Conservation (phyloP, 2,113 vertebrate genomes). For the Macaca nemestrina region DNA sequence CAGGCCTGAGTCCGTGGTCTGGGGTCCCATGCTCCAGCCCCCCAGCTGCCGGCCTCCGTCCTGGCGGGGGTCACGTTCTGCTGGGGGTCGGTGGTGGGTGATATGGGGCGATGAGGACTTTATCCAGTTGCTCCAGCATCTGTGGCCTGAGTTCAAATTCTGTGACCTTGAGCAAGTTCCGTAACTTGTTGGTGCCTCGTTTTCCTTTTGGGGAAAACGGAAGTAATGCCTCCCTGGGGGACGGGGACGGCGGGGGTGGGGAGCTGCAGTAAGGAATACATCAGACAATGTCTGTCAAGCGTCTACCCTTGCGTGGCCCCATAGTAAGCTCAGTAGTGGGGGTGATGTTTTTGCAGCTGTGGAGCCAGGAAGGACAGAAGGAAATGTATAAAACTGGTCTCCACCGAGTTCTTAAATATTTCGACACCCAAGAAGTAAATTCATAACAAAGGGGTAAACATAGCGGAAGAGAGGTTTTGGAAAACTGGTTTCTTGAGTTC, state of each 20-base stretch:
- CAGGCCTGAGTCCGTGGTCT: background rate
- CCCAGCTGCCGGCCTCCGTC: no score
- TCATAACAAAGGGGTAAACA: background rate
- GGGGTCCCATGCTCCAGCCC: no score
- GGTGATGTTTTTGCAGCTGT: background rate
- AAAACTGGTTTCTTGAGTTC: constrained; percentile 43
- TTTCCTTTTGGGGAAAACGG: background rate
- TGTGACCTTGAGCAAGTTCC: background rate
- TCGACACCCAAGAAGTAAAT: constrained; percentile 25
- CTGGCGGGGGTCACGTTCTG: no score
- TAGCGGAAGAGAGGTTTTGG: background rate
- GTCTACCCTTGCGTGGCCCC: no score
- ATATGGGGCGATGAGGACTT: background rate
- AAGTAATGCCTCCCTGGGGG: background rate
- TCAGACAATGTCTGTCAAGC: background rate
- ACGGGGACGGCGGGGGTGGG: no score
- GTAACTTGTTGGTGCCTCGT: background rate
- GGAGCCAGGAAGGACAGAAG: background rate
- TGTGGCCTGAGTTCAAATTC: background rate
- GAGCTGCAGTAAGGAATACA: background rate
- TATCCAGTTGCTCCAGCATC: background rate
- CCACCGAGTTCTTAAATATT: background rate
- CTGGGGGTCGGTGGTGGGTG: background rate
- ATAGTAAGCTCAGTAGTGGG: no score
- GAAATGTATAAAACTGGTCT: background rate